These are phyloP conservation scores for Cynopterus brachyotis DNA, from an alignment of 2,113 vertebrate genomes.

Conservation along the genomic window DNA sequence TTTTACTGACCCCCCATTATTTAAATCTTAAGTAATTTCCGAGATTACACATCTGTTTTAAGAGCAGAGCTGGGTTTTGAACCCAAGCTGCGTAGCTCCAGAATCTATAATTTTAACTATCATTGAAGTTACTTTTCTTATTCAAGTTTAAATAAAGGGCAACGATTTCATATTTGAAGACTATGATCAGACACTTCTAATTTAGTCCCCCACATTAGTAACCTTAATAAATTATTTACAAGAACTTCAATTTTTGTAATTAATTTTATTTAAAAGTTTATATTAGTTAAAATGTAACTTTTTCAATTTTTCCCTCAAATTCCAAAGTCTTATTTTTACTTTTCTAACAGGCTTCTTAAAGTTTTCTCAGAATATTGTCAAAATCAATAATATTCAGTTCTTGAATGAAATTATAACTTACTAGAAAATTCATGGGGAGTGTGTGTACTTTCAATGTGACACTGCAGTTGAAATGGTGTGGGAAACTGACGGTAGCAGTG, in stretches of 20 bases:
- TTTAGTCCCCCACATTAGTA: background rate
- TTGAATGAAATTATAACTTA: slow-evolving; percentile 78
- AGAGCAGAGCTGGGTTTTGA: background rate
- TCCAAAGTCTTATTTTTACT: background rate
- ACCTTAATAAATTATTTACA: slow-evolving; percentile 19
- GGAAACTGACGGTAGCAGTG: slow-evolving; percentile 98
- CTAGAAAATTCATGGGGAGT: slow-evolving; percentile 95
- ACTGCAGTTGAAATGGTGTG: slow-evolving; percentile 98
- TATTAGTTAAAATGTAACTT: background rate
- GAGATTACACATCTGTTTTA: background rate
- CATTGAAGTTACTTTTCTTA: background rate
- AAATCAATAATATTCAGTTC: background rate
- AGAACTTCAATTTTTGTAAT: slow-evolving; percentile 35
- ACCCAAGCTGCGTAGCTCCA: background rate
- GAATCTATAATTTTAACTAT: slow-evolving; percentile 37
- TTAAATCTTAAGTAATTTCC: slow-evolving; percentile 1
- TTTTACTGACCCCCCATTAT: background rate
- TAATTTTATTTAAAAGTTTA: slow-evolving; percentile 29
- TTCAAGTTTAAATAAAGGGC: slow-evolving; percentile 9
- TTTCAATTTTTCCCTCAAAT: background rate
- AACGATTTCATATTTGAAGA: background rate
- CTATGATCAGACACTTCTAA: background rate
- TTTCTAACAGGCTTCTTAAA: slow-evolving; percentile 9
- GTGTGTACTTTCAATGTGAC: slow-evolving; percentile 98
- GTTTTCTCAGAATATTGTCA: background rate